Percentiles rank a stretch among this genome's conserved stretches.
These are phyloP conservation scores for Dermatophagoides farinae DNA, from an alignment of 1,140 invertebrate species.

Conservation along the genomic window DNA sequence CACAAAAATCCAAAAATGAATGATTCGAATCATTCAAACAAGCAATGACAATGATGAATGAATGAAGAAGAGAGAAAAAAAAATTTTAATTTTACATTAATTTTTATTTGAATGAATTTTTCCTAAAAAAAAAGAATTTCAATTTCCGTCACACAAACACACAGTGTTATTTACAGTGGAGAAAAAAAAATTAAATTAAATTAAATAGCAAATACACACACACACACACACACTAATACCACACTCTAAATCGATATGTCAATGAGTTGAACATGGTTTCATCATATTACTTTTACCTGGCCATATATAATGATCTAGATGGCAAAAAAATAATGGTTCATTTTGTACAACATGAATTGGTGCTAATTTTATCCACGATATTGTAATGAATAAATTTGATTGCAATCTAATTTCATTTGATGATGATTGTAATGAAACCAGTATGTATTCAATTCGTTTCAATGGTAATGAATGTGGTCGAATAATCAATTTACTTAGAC, in stretches of 20 bases:
- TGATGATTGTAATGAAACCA: not conserved
- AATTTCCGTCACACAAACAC: no score
- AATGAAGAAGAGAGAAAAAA: no score
- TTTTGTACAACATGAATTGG: slow-evolving; percentile 1
- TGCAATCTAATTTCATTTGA: not conserved
- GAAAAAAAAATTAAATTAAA: no score
- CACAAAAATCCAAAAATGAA: no score
- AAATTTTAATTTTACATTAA: no score
- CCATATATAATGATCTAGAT: not conserved
- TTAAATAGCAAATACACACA: no score
- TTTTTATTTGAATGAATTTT: no score
- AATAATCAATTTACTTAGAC: not conserved
- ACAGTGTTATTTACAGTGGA: no score
- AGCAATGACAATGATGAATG: no score
- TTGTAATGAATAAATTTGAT: not conserved
- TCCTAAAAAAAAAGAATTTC: no score
- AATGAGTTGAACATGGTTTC: not conserved
- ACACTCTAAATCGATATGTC: not conserved
- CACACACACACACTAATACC: no score
- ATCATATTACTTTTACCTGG: not conserved
- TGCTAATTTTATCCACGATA: not conserved
- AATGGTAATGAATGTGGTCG: not conserved
- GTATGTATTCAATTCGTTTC: not conserved
- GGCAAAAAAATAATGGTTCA: not conserved
- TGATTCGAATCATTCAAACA: no score